These are phyloP conservation scores for Osedax fenrisi DNA, from an alignment of 2,888 invertebrate species.

Conservation along the genomic window DNA sequence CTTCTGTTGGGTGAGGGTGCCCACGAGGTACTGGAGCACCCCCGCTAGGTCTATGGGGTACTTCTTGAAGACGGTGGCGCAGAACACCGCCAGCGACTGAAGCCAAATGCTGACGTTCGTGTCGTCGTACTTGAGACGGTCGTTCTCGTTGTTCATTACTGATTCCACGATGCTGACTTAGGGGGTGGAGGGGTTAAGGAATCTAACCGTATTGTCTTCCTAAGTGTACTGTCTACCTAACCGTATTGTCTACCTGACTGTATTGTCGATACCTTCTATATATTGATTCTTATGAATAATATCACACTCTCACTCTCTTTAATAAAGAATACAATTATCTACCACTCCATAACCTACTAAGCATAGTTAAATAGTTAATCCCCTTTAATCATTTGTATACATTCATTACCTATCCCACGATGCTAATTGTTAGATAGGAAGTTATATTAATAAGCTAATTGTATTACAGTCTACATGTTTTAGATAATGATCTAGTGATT, in stretches of 20 bases:
- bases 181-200: background rate
- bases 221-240: background rate
- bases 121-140: constrained; percentile 71
- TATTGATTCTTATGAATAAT: too few relatives aligned
- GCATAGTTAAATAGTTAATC: too few relatives aligned
- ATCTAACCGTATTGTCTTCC: background rate
- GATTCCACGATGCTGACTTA: constrained; percentile 78
- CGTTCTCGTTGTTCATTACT: constrained; percentile 55
- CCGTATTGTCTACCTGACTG: background rate
- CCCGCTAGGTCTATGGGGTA: constrained; percentile 90
- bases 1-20: background rate
- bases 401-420: too few relatives aligned
- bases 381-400: too few relatives aligned
- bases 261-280: too few relatives aligned
- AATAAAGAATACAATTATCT: too few relatives aligned
- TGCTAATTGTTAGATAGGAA: too few relatives aligned
- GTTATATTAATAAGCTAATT: too few relatives aligned
- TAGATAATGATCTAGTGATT: too few relatives aligned
- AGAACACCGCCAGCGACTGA: constrained; percentile 74
- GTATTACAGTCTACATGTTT: too few relatives aligned
- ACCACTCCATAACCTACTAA: too few relatives aligned
- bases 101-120: constrained; percentile 85
- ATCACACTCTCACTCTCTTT: too few relatives aligned
- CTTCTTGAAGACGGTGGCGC: constrained; percentile 89
- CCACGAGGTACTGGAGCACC: constrained; percentile 77